Evolutionary conservation across 2,113 vertebrate species (phyloP), one percentile per base, ranked within the genome.

Genomic region (Colaptes auratus): DNA sequence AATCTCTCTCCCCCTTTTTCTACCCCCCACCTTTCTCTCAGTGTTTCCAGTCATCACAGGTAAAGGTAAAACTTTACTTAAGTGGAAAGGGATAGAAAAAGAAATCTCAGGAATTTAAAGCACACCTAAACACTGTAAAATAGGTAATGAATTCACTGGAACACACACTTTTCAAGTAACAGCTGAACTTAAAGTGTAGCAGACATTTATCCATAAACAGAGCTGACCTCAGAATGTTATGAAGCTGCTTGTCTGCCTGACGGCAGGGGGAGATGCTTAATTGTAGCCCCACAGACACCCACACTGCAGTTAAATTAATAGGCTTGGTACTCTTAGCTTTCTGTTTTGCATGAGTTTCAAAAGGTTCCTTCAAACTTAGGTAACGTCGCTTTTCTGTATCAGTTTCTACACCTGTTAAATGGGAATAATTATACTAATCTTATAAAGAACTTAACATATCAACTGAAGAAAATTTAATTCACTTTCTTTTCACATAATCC

Each of bases 221-320:
- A 88, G 36, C 36, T 81, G 65, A 33, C 25, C 42, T 56, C 48
- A 42, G 16, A 20, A 33, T 61, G 33, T 4, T 11, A 25, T 4
- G 28, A 46, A 42, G 67, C 36, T 48, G 25, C 53, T 17, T 67
- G 46, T 5, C 10, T 44, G 46, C 30, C 56, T 65, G 30, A 8
- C 0, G 3, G 63, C 52, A 44, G 3, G 3, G 4, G 53, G 21
- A 75, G 39, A 24, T 25, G 27, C 16, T 59, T 4, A 4, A 18
- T 0, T 24, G 20, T 44, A 74, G 56, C 44, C 50, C 28, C 61
- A 20, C 2, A 63, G 16, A 31, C 52, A 39, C 5, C 20, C 56
- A 28, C 2, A 4, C 9, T 23, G 46, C 52, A 77, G 23, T 2
- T 50, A 30, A 55, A 52, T 50, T n/a, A 69, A n/a, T 7, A 52